These are phyloP conservation scores for Lichenostomus cassidix DNA, from an alignment of 2,113 vertebrate species.

Conservation along the genomic window DNA sequence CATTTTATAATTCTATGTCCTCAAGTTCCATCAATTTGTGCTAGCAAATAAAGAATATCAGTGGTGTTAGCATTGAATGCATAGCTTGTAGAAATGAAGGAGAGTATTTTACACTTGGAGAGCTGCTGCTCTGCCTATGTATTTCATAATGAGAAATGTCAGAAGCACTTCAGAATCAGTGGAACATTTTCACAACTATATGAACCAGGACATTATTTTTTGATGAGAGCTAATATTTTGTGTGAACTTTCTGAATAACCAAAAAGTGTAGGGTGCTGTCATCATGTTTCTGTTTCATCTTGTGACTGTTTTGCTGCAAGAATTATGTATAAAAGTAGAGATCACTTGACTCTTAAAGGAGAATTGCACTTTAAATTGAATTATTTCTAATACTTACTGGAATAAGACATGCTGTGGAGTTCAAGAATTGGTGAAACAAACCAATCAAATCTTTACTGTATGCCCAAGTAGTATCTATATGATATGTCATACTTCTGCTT, in stretches of 20 bases:
- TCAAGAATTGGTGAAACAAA: background rate
- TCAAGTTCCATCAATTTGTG: background rate
- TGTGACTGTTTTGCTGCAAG: background rate
- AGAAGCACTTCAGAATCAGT: background rate
- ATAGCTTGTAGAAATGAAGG: background rate
- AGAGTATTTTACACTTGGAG: background rate
- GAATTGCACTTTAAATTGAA: background rate
- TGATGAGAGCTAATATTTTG: background rate
- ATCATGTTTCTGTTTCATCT: background rate
- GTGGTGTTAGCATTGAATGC: background rate
- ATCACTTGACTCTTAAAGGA: background rate
- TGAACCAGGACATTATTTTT: background rate
- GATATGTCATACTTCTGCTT: background rate
- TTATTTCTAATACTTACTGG: background rate
- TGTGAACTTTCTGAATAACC: conserved; percentile 14
- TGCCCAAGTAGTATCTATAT: background rate
- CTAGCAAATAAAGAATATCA: background rate
- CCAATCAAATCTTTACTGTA: background rate
- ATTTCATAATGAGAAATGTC: background rate
- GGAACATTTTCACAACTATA: background rate
- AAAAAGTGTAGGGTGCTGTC: background rate
- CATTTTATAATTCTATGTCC: background rate
- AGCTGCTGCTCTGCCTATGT: background rate
- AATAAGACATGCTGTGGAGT: background rate
- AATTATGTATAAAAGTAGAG: background rate